Evolutionary conservation across 2,797 vertebrate species (phyloP), one percentile per base, ranked within the genome.

Genomic region (Meda fulgida): DNA sequence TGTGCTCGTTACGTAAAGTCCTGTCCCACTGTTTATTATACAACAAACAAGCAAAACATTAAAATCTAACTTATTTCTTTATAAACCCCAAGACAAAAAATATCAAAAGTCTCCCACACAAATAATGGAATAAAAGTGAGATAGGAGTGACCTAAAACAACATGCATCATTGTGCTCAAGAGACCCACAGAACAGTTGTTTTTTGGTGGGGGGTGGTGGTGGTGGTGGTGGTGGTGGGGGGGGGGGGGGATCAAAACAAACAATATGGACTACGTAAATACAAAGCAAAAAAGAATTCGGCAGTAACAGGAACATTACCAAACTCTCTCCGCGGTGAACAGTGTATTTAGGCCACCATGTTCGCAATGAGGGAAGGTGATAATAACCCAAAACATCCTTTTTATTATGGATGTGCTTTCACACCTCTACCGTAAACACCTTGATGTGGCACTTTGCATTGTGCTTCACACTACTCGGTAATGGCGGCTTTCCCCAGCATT

Each of bases 1-100:
- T 71, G 86, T 83, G 67, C 90, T 92, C 90, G 89, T 92, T 90
- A 92, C 90, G 86, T 87, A 90, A 90, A 89, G 88, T 90, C 88
- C 82, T 85, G 84, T 89, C 89, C 86, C 85, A 88, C 55, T 84
- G 90, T 87, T 90, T 87, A 78, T 63, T 55, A 72, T 23, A 43
- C 16, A 76, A 84, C 53, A 88, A 90, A 86, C 77, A 81, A 81
- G 3, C 16, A 60, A 75, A 89, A 78, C 77, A 40, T 86, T 88
- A 60, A 66, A 78, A 83, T 85, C 40, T 46, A 76, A 77, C 86
- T 65, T 89, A 53, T 58, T 29, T 77, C 51, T 63, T 76, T 81
- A 87, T 87, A 90, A 75, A 69, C 85, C 82, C 83, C 31, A 7
- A 67, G 75, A 67, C 18, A 34, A 26, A 78, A 85, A 66, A 72